Evolutionary conservation across 2,797 vertebrate genomes (phyloP), one percentile per base, ranked within the genome.

Genomic region (Pogonophryne albipinna): DNA sequence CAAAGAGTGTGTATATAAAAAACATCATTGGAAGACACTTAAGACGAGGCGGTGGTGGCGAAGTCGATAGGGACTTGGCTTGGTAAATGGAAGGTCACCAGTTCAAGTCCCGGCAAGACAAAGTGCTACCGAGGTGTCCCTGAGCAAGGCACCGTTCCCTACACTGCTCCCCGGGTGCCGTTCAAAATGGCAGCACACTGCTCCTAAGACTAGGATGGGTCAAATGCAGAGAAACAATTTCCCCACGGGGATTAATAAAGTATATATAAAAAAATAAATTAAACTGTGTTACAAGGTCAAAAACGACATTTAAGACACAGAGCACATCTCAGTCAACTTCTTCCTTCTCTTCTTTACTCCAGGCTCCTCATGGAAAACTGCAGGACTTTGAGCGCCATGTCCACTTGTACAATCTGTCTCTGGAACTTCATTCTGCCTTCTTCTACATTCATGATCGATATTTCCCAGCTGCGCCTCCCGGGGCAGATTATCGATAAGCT

Each of bases 401-500:
- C 49, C 6, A 1, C 42, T 17, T 4, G 6, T 12, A 20, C 15
- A 15, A 1, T 56, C 38, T 4, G 13, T 23, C 59, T 45, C 60
- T 0, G 57, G 46, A 3, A 14, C 53, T 13, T 44, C 7, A 15
- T 7, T 17, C 52, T 11, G 49, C 19, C 4, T 63, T 34, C 13
- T 67, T 47, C 79, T n/a, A 10, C 14, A 3, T 12, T 41, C 47
- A 0, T 15, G 6, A 0, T 5, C 6, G 3, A 42, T 15, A 0
- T 60, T n/a, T 27, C 13, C 41, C 41, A 27, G 67, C 53, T 64
- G 66, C 38, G 27, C 17, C 2, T 47, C 70, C 0, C 80, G 75
- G 1, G 95, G 95, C 53, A 99, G 93, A 58, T 97, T 96, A 82
- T 96, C 93, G 13, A 99, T 95, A 13, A 99, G 95, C 0, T 99